phyloP scores from a whole-genome alignment of 2,888 invertebrate species.

The Cosmia pyralina region DNA sequence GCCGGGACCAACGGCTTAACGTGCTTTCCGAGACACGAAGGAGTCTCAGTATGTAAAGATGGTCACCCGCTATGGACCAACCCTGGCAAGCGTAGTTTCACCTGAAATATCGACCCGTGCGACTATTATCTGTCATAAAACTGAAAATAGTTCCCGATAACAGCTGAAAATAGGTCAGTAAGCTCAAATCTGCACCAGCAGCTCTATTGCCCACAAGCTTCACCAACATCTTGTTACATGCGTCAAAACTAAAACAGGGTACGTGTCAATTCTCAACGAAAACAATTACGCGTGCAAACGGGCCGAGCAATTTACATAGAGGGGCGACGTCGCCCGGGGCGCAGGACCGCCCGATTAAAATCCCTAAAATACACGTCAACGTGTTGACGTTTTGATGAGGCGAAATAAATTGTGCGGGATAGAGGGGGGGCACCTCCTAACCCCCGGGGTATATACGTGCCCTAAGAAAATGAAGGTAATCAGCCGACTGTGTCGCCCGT shows the following conservation, averaged over 20 bases:
- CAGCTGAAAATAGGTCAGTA: background rate
- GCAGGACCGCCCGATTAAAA: constrained; percentile 83
- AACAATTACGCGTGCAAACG: constrained; percentile 84
- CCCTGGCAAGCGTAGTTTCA: too few relatives aligned
- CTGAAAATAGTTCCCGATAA: too few relatives aligned
- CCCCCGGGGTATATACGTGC: constrained; percentile 82
- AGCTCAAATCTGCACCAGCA: constrained; percentile 18
- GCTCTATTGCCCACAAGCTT: constrained; percentile 29
- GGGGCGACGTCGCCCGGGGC: constrained; percentile 69
- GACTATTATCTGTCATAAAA: too few relatives aligned
- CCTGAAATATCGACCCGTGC: too few relatives aligned
- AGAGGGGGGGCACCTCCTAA: constrained; percentile 67
- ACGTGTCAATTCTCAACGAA: constrained; percentile 85
- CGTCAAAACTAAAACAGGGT: constrained; percentile 75
- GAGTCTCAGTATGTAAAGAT: too few relatives aligned
- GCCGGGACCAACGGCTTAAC: too few relatives aligned
- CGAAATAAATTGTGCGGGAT: constrained; percentile 85
- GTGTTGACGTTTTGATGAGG: constrained; percentile 90
- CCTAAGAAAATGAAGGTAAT: constrained; percentile 88
- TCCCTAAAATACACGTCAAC: constrained; percentile 88
- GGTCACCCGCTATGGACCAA: too few relatives aligned
- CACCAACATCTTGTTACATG: constrained; percentile 63
- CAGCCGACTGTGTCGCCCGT: constrained; percentile 71
- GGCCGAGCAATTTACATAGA: constrained; percentile 84
- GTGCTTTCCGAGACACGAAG: too few relatives aligned